phyloP scores from a whole-genome alignment of 1,140 invertebrate species.

The Hylyphantes graminicola region DNA sequence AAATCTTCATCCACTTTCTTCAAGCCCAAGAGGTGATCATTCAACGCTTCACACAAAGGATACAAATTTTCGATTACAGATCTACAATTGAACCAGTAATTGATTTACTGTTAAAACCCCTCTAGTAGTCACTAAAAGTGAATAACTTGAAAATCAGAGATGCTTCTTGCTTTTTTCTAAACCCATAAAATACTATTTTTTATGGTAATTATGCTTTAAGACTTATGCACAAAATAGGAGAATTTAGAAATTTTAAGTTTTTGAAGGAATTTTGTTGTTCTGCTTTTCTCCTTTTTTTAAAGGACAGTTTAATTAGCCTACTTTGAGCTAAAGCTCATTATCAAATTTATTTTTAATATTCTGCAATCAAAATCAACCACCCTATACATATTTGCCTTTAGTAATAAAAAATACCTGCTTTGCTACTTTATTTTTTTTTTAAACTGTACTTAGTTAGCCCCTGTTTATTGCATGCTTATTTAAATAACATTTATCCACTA shows the following conservation, averaged over 20 bases:
- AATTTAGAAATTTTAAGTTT: neutral
- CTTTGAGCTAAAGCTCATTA: too few species aligned
- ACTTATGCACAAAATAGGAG: neutral
- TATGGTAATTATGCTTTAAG: neutral
- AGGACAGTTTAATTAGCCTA: too few species aligned
- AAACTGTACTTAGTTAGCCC: too few species aligned
- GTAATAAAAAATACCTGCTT: too few species aligned
- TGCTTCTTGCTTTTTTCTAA: neutral
- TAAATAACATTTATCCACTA: too few species aligned
- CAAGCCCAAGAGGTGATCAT: slow-evolving; percentile 11
- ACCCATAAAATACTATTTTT: neutral
- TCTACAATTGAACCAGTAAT: neutral
- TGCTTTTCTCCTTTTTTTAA: too few species aligned
- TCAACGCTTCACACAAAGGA: neutral
- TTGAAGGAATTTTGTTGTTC: neutral
- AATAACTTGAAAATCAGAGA: neutral
- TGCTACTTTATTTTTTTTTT: too few species aligned
- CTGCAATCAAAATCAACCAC: too few species aligned
- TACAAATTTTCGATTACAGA: neutral
- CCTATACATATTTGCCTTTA: too few species aligned
- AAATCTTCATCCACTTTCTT: neutral
- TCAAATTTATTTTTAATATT: too few species aligned
- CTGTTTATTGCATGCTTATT: too few species aligned
- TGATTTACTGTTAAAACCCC: neutral
- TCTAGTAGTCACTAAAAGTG: neutral